These are phyloP conservation scores for crab-eating macaque (Macaca fascicularis) DNA, from an alignment of 2,113 vertebrate species.

Conservation along the genomic window DNA sequence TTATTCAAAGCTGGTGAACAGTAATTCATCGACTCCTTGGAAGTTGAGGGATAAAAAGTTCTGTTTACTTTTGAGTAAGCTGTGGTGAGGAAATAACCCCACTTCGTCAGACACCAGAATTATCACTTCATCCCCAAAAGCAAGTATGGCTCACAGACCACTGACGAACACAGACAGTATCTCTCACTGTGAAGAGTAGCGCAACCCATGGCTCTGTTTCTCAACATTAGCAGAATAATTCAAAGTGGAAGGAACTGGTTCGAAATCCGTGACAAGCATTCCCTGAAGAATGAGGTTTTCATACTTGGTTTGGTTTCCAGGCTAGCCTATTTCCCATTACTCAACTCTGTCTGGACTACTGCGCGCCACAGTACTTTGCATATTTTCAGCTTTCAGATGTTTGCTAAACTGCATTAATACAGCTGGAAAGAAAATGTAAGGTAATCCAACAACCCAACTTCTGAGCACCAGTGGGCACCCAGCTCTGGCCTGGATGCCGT, in stretches of 20 bases:
- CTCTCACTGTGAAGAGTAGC: neutral
- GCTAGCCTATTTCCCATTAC: neutral
- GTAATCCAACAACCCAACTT: neutral
- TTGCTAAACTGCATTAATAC: neutral
- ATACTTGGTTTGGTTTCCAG: neutral
- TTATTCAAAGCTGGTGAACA: conserved; percentile 38
- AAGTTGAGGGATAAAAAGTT: conserved; percentile 42
- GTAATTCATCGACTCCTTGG: conserved; percentile 52
- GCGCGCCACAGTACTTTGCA: neutral
- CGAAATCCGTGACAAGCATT: neutral
- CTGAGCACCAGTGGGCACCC: too few relatives aligned
- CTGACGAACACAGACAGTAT: neutral
- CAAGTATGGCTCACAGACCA: neutral
- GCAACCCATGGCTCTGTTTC: rapidly evolving
- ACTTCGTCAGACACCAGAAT: neutral
- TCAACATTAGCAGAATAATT: neutral
- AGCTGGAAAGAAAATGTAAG: neutral
- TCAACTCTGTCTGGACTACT: neutral
- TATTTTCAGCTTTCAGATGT: conserved; percentile 26
- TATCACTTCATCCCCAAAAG: neutral
- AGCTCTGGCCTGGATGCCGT: neutral
- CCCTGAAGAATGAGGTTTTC: neutral
- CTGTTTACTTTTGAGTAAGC: conserved; percentile 8
- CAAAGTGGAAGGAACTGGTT: neutral
- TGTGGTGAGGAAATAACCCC: conserved; percentile 7